Evolutionary conservation across 2,888 invertebrate genomes (phyloP).

Genomic region (Hirtodrosophila trivittata): DNA sequence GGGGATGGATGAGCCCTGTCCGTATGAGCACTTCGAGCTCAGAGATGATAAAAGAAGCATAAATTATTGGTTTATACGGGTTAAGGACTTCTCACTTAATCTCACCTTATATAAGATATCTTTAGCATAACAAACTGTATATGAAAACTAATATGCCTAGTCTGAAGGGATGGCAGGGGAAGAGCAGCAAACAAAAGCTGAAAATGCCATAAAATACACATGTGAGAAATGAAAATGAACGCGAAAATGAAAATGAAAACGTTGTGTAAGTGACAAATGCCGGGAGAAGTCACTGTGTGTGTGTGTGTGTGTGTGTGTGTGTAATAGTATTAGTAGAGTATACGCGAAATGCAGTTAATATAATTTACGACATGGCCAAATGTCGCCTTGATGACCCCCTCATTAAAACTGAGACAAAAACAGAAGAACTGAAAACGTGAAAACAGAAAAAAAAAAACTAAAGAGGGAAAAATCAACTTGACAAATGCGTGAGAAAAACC

Average conservation of each 20-base stretch:
- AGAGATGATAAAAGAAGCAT: too few relatives aligned
- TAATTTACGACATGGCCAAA: constrained; percentile 71
- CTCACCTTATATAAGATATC: too few relatives aligned
- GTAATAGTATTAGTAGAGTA: constrained; percentile 1
- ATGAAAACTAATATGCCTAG: not conserved
- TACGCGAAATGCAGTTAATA: constrained; percentile 64
- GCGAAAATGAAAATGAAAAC: constrained; percentile 47
- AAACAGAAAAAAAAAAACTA: constrained; percentile 19
- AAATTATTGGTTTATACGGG: too few relatives aligned
- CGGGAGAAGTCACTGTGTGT: constrained; percentile 10
- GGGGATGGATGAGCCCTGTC: too few relatives aligned
- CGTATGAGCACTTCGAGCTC: too few relatives aligned
- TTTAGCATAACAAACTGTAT: not conserved
- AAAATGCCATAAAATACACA: constrained; percentile 51
- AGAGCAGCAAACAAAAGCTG: constrained; percentile 19
- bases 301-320: constrained; percentile 20
- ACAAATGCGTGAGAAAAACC: constrained; percentile 74
- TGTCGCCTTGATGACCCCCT: constrained; percentile 70
- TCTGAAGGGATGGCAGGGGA: constrained; percentile 14
- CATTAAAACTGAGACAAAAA: constrained; percentile 58
- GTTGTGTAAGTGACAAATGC: constrained; percentile 61
- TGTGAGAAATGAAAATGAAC: constrained; percentile 51
- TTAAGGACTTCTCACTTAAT: too few relatives aligned
- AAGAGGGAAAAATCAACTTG: constrained; percentile 46
- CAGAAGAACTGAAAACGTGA: constrained; percentile 2